phyloP scores from a whole-genome alignment of 37 sponge, comb jelly and placozoan genomes.

The Haliclona indistincta region DNA sequence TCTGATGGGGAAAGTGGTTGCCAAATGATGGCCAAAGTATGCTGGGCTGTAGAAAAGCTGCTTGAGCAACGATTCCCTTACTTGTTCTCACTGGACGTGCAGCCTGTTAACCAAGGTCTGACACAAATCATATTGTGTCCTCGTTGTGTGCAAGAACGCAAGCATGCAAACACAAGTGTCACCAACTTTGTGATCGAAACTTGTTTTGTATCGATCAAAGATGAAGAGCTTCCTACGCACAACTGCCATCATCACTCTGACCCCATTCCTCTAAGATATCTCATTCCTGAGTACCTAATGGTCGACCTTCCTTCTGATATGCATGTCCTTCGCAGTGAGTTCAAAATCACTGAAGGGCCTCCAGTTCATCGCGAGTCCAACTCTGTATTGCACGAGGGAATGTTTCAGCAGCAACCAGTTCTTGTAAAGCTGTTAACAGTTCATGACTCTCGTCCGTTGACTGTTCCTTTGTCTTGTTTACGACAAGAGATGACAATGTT shows the following conservation, averaged over 20 bases:
- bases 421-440: conserved; percentile 29
- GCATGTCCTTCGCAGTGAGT: conserved; percentile 3
- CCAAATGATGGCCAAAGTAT: conserved; percentile 63
- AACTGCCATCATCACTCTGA: conserved; percentile 54
- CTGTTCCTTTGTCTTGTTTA: conserved; percentile 54
- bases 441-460: conserved; percentile 9
- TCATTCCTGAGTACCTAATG: conserved; percentile 68
- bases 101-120: conserved; percentile 25
- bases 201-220: conserved; percentile 39
- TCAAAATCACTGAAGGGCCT: conserved; percentile 20
- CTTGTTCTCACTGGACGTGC: conserved; percentile 42
- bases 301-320: conserved; percentile 46
- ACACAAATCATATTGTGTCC: conserved; percentile 67
- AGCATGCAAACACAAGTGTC: background rate
- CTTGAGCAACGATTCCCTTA: conserved; percentile 77
- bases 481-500: conserved; percentile 71
- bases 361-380: conserved; percentile 31
- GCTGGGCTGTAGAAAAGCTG: conserved; percentile 45
- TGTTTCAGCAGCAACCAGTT: conserved; percentile 6
- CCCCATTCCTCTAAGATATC: conserved; percentile 48
- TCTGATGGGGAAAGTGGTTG: conserved; percentile 28
- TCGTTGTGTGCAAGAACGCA: conserved; percentile 33
- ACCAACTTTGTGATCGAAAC: conserved; percentile 62
- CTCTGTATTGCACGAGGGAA: conserved; percentile 21
- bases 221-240: background rate